Base-by-base conservation (phyloP, 2,113 vertebrate genomes). In the Brienomyrus longianalis region DNA sequence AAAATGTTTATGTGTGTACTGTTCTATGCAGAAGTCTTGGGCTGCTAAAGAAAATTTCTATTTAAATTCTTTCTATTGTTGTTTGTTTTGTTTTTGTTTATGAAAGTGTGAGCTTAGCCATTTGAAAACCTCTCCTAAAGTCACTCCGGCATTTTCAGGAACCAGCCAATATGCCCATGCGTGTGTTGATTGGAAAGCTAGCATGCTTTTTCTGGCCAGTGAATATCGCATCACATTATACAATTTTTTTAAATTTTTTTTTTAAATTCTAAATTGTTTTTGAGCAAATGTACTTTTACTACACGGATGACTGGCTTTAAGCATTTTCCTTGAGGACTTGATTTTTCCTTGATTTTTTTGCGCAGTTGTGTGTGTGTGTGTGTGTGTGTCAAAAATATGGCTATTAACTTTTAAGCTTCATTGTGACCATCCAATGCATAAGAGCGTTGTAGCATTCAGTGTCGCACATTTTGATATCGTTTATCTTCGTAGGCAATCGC, bases 401-500 rank as follows among this genome's bases (percentile, higher is more conserved):
- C 13, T 27, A 66, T 19, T 56, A 31, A 80, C 35, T 19, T 19
- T 80, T 19, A 80, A 43, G 74, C 13, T 80, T 15, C 74, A 19
- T 15, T 80, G 5, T 43, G 2, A 80, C 17, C 15, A 3, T 80
- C 13, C 47, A 85, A 4, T 21, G 17, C 83, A 50, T 27, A 45
- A 50, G 45, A 47, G 21, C 21, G 5, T 27, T 15, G 21, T 85
- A 85, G 83, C 5, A 19, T 50, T 85, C 19, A 9, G 50, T 54
- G 48, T 6, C 3, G 9, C 3, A 39, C 11, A 11, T 80, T 80
- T 87, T 9, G 0, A 45, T 23, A n/a, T 54, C 1, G 47, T 5
- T 15, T 50, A 21, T 2, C 52, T 19, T 70, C 84, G 23, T 91
- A 98, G 96, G 97, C 97, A 1, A 95, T 98, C 4, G 98, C 97